Evolutionary conservation across 2,113 vertebrate genomes (phyloP).

Genomic region (Trichechus manatus): DNA sequence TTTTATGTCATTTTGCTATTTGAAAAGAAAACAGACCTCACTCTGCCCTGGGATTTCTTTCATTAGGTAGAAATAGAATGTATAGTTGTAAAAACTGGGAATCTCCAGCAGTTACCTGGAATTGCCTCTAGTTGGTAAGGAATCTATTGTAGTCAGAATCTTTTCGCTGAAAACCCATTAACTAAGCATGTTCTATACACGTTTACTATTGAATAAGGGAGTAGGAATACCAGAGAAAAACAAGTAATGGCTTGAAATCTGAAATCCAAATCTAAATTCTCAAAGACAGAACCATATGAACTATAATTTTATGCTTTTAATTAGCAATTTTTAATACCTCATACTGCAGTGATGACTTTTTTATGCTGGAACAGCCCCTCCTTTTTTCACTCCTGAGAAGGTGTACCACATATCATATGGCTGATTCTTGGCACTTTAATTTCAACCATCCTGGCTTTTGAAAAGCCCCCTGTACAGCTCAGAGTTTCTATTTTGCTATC

Average conservation of each 20-base stretch:
- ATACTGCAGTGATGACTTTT: slow-evolving; percentile 54
- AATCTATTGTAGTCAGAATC: neutral
- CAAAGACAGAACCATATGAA: slow-evolving; percentile 58
- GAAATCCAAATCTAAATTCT: slow-evolving; percentile 66
- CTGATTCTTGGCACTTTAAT: slow-evolving; percentile 75
- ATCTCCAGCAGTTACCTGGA: neutral
- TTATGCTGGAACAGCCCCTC: slow-evolving; percentile 59
- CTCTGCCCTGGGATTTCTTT: neutral
- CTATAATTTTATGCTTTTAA: slow-evolving; percentile 75
- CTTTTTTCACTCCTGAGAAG: slow-evolving; percentile 42
- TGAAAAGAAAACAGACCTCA: neutral
- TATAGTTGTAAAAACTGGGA: neutral
- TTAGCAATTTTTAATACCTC: slow-evolving; percentile 77
- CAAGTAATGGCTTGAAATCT: neutral
- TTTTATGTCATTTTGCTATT: neutral
- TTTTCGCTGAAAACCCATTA: neutral
- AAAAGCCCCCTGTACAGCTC: slow-evolving; percentile 18
- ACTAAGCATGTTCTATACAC: neutral
- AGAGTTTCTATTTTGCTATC: slow-evolving; percentile 53
- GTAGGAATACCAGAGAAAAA: neutral
- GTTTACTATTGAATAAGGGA: neutral
- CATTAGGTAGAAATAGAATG: slow-evolving; percentile 25
- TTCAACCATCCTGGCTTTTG: slow-evolving; percentile 60
- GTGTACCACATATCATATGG: slow-evolving; percentile 59
- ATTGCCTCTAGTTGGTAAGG: neutral